Base-by-base conservation (phyloP, 2,113 vertebrate species). In the Chamaetylas fuelleborni region DNA sequence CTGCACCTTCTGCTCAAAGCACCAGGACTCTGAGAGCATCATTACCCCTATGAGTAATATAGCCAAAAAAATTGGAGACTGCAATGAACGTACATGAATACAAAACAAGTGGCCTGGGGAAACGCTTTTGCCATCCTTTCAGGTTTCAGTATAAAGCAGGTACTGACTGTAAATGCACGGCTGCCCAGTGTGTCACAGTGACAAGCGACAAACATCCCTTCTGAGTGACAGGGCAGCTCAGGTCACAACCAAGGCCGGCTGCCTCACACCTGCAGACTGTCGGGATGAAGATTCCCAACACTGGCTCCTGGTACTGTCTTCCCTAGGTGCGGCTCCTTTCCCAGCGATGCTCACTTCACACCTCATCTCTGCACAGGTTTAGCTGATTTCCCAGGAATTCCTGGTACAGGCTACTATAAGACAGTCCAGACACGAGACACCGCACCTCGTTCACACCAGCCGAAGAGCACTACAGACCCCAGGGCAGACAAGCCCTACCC, bases 191-290 rank as follows among this genome's bases (percentile, higher is more conserved):
- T 4, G 5, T 6, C 36, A 56, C 9, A 51, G 11, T 12, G 18
- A 45, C 5, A 33, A 38, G 34, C 29, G 38, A 67, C 56, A 53
- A 33, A 14, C 4, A 53, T 1, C 16, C 29, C 11, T 38, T 24
- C 36, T 2, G 17, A 16, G 23, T 1, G 15, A 65, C 19, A 34
- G 26, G 43, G 3, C 56, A 40, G 45, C 45, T 48, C 26, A 28
- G 28, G 28, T 2, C 7, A 3, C 47, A 31, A 3, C 13, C 4
- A 1, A 4, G 0, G 5, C 43, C 26, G 5, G 48, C 43, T 50
- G 77, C 42, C n/a, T 43, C 45, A 26, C 66, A 53, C 43, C 43
- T 72, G 29, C 57, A n/a, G 7, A 25, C 19, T 6, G 0, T 2
- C 16, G 13, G 57, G 25, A 48, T 28, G 70, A 48, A 38, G 28